Conservation (phyloP, 2,113 vertebrate species). For the Madoqua kirkii region DNA sequence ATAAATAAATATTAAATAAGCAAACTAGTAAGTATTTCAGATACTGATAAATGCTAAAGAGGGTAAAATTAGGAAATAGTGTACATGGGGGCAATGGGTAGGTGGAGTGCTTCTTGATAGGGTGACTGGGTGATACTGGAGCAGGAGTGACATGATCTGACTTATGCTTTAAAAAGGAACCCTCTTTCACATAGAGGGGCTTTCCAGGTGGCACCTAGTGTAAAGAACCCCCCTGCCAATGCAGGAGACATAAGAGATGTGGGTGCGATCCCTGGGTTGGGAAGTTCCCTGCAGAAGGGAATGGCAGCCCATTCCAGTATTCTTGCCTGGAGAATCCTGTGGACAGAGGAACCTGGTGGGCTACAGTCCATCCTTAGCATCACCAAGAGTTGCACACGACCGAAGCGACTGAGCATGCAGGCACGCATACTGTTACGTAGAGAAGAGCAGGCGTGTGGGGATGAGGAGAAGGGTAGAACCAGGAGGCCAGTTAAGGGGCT, state of each 20-base stretch:
- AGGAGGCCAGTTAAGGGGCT: neutral
- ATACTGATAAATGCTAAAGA: neutral
- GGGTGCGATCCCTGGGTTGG: neutral
- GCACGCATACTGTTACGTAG: neutral
- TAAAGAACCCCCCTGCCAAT: neutral
- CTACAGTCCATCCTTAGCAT: neutral
- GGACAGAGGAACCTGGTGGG: neutral
- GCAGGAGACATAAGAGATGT: neutral
- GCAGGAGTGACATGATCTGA: neutral
- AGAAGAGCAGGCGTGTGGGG: neutral
- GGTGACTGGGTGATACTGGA: neutral
- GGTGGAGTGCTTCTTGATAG: neutral
- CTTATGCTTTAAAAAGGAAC: neutral
- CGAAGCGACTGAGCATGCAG: fast-evolving
- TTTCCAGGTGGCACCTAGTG: neutral
- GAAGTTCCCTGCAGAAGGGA: neutral
- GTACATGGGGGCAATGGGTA: neutral
- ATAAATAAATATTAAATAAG: neutral
- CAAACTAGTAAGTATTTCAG: neutral
- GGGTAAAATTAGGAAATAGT: neutral
- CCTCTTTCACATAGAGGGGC: neutral
- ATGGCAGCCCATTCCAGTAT: neutral
- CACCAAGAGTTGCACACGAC: neutral
- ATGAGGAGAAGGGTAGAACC: neutral
- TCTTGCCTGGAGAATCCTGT: neutral